A percentile compares a stretch with the other conserved stretches of the same genome.
Evolutionary conservation across 2,888 invertebrate genomes (phyloP).

Genomic region (Lycia hirtaria): DNA sequence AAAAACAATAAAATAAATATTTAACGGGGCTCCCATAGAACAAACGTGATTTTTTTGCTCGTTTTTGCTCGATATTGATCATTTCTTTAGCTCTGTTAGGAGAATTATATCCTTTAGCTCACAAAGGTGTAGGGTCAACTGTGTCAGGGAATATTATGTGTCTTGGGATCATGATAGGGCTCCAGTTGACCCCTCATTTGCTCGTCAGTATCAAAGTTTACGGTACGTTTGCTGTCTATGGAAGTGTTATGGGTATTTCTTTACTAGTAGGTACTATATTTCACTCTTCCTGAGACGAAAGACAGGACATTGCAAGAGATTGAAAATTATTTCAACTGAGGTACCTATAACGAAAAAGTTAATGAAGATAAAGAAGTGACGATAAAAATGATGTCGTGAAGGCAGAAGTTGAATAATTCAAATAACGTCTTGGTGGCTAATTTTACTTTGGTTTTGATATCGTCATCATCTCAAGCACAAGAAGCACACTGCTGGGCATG

Average conservation of each 20-base stretch:
- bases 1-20: too few relatives aligned
- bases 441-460: too few relatives aligned
- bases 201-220: conserved; percentile 46
- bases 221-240: conserved; percentile 47
- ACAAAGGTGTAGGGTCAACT: conserved; percentile 48
- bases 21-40: too few relatives aligned
- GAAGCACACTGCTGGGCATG: too few relatives aligned
- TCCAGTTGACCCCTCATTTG: conserved; percentile 52
- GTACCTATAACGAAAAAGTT: too few relatives aligned
- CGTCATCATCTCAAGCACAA: too few relatives aligned
- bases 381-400: too few relatives aligned
- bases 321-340: conserved; percentile 79
- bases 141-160: conserved; percentile 42
- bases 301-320: conserved; percentile 87
- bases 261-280: conserved; percentile 29
- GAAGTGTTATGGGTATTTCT: conserved; percentile 67
- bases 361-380: too few relatives aligned
- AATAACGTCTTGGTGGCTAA: too few relatives aligned
- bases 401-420: too few relatives aligned
- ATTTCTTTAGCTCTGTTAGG: conserved; percentile 66
- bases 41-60: too few relatives aligned
- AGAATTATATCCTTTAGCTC: conserved; percentile 65
- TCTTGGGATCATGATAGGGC: conserved; percentile 38
- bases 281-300: conserved; percentile 87
- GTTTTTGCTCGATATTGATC: too few relatives aligned